A percentile compares a stretch with the other conserved stretches of the same genome.
Evolutionary conservation across 2,888 invertebrate species (phyloP).

Genomic region (Phengaris arion): DNA sequence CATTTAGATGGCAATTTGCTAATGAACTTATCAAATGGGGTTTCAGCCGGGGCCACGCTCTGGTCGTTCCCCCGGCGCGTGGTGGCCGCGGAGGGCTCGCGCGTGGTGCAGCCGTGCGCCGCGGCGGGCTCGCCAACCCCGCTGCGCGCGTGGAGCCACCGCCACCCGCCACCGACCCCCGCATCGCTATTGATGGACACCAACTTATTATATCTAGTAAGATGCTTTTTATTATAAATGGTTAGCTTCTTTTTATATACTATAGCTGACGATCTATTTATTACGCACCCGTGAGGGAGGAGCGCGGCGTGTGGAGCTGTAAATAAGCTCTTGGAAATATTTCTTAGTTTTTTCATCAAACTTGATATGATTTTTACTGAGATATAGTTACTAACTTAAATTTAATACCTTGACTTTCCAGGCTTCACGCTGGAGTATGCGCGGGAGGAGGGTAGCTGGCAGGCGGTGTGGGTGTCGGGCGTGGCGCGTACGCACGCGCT

Average conservation of each 20-base stretch:
- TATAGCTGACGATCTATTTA: too few species aligned
- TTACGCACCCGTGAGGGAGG: too few species aligned
- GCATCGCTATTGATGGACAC: slow-evolving; percentile 67
- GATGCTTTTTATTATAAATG: slow-evolving; percentile 40
- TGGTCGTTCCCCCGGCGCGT: slow-evolving; percentile 88
- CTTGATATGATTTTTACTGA: too few species aligned
- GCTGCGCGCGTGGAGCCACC: slow-evolving; percentile 84
- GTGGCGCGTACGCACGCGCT: slow-evolving; percentile 85
- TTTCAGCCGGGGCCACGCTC: slow-evolving; percentile 87
- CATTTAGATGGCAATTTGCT: too few species aligned
- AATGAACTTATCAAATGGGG: not conserved
- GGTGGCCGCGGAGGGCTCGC: slow-evolving; percentile 80
- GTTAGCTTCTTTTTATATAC: not conserved
- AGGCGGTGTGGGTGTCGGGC: slow-evolving; percentile 82
- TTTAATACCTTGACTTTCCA: slow-evolving; percentile 40
- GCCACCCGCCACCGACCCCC: slow-evolving; percentile 76
- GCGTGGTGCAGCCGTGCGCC: slow-evolving; percentile 82
- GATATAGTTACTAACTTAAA: too few species aligned
- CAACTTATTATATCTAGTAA: slow-evolving; percentile 84
- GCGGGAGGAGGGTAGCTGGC: slow-evolving; percentile 82
- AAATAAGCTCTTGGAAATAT: too few species aligned
- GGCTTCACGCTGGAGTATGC: slow-evolving; percentile 84
- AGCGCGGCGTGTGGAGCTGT: too few species aligned
- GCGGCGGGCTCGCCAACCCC: slow-evolving; percentile 86
- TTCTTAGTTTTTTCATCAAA: too few species aligned